Percentiles rank a stretch among this genome's conserved stretches.
phyloP scores from a whole-genome alignment of 1,140 invertebrate species.

The Drosophila subobscura region DNA sequence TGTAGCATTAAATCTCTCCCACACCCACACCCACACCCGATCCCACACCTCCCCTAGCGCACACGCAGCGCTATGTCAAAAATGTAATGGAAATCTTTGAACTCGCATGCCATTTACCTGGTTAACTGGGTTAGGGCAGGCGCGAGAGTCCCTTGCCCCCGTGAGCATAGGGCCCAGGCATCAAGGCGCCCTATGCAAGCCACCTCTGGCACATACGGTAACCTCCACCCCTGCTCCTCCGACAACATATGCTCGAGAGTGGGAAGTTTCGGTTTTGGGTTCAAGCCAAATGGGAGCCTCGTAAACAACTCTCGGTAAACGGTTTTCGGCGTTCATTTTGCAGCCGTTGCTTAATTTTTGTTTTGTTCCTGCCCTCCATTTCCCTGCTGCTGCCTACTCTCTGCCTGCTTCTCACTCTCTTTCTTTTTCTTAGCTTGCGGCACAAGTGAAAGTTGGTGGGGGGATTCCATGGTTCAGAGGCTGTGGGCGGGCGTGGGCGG shows the following conservation, averaged over 20 bases:
- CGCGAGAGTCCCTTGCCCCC: constrained; percentile 25
- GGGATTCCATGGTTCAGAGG: not conserved
- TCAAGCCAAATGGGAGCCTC: constrained; percentile 52
- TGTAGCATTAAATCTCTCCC: constrained; percentile 10
- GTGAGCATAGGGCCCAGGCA: too few relatives aligned
- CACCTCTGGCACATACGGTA: constrained; percentile 1
- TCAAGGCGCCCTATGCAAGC: too few relatives aligned
- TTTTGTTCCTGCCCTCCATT: constrained; percentile 27
- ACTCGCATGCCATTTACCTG: constrained; percentile 52
- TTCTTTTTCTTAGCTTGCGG: constrained; percentile 51
- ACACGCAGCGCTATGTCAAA: not conserved
- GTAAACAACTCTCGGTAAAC: constrained; percentile 79
- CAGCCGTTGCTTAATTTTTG: constrained; percentile 76
- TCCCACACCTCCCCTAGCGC: too few relatives aligned
- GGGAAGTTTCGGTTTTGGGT: not conserved
- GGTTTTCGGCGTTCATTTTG: constrained; percentile 76
- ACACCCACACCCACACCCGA: not conserved
- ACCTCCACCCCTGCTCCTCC: not conserved
- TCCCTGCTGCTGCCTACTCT: constrained; percentile 1
- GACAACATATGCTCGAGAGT: constrained; percentile 24
- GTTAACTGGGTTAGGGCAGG: constrained; percentile 50
- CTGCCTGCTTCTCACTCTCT: constrained; percentile 2
- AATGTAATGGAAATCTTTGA: constrained; percentile 52
- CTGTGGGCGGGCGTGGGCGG: constrained; percentile 3
- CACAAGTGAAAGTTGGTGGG: constrained; percentile 65